Evolutionary conservation across 2,113 vertebrate genomes (phyloP).

Genomic region (Athene noctua): DNA sequence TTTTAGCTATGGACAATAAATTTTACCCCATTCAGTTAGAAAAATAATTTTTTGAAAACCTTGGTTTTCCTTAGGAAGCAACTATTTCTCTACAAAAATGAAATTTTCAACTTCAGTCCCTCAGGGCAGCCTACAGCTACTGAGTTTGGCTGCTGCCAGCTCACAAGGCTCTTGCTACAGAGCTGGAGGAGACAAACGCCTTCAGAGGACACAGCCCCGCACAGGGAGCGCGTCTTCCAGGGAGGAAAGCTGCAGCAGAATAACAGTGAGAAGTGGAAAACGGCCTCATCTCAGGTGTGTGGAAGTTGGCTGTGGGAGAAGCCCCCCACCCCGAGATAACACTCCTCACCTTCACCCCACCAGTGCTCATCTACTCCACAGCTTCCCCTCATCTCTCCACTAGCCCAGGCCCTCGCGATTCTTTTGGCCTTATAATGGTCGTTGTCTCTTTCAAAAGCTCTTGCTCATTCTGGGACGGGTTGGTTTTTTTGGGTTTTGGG

Average conservation of each 20-base stretch:
- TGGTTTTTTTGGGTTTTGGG: too few relatives aligned
- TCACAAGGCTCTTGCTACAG: background rate
- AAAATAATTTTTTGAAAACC: background rate
- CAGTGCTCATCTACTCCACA: accelerated
- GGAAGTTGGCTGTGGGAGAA: background rate
- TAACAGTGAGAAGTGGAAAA: background rate
- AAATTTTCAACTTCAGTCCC: background rate
- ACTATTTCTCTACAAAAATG: background rate
- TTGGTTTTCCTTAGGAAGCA: background rate
- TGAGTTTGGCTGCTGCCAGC: background rate
- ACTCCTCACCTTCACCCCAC: background rate
- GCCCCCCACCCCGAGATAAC: background rate
- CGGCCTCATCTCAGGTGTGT: accelerated
- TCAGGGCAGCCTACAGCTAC: background rate
- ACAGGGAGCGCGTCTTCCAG: accelerated
- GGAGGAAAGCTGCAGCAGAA: background rate
- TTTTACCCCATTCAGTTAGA: background rate
- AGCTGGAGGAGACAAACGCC: background rate
- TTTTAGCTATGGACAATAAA: background rate
- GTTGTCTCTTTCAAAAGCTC: background rate
- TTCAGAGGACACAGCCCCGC: accelerated
- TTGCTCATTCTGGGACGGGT: background rate
- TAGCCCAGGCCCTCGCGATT: background rate
- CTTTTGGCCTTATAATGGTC: background rate
- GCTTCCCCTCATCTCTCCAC: background rate